Conservation (phyloP, 2,113 vertebrate genomes). For the Daubentonia madagascariensis region DNA sequence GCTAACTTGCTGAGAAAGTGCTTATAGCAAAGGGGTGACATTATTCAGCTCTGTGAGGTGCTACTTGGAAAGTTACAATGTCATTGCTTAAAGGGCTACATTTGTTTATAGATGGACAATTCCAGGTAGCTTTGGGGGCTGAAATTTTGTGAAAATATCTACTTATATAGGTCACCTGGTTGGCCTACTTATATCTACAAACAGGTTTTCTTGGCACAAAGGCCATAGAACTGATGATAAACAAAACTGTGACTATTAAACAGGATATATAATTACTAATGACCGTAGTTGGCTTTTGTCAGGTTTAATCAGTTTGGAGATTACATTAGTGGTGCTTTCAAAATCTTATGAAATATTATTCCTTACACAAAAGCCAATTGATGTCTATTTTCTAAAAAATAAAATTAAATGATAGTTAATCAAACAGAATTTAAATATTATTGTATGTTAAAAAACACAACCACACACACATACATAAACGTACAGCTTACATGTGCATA, state of each 20-base stretch:
- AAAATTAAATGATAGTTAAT: background rate
- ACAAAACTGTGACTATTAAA: constrained; percentile 3
- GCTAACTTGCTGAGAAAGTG: constrained; percentile 34
- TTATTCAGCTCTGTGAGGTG: background rate
- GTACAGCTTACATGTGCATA: background rate
- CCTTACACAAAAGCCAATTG: background rate
- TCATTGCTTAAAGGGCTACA: background rate
- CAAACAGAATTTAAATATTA: background rate
- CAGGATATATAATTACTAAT: background rate
- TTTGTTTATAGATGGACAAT: constrained; percentile 24
- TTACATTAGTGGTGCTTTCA: background rate
- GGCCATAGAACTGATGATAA: background rate
- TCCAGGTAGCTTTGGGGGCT: background rate
- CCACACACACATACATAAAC: background rate
- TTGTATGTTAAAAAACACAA: background rate
- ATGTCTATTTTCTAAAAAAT: background rate
- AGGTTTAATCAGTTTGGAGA: background rate
- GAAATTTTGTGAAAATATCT: constrained; percentile 15
- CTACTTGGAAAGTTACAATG: background rate
- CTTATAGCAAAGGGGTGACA: background rate
- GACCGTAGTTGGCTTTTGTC: background rate
- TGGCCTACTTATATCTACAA: background rate
- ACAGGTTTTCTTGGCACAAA: background rate
- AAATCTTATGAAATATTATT: constrained; percentile 3
- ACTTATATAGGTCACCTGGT: background rate